Percentiles rank a stretch among this genome's conserved stretches.
Evolutionary conservation across 2,113 vertebrate species (phyloP).

Genomic region (Pelecanus crispus): DNA sequence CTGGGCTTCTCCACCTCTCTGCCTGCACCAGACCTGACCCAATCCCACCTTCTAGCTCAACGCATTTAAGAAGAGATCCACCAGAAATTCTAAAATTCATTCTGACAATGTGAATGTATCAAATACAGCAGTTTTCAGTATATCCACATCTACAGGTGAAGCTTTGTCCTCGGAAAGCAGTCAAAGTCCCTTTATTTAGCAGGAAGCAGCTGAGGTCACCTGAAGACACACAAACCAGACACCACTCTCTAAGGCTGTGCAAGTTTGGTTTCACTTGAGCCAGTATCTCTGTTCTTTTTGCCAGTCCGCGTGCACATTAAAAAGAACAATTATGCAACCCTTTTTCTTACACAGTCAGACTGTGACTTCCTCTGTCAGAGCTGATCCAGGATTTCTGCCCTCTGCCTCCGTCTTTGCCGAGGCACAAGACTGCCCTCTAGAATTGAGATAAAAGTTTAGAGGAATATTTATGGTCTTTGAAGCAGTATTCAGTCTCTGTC

Average conservation of each 20-base stretch:
- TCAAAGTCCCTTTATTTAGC: not conserved
- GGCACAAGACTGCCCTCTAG: not conserved
- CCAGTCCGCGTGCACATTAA: not conserved
- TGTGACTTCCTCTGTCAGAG: not conserved
- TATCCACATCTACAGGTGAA: not conserved
- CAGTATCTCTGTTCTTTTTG: not conserved
- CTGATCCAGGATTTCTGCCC: not conserved
- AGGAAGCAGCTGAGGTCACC: not conserved
- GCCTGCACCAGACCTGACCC: not conserved
- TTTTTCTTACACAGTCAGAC: not conserved
- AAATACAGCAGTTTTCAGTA: not conserved
- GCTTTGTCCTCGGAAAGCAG: not conserved
- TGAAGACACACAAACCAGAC: not conserved
- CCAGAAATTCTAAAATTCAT: not conserved
- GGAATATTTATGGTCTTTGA: not conserved
- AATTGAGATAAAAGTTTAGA: not conserved
- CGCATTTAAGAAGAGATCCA: not conserved
- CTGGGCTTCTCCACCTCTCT: not conserved
- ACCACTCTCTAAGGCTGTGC: not conserved
- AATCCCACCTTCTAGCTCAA: not conserved
- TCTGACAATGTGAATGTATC: not conserved
- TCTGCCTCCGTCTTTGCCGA: not conserved
- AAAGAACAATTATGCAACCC: not conserved
- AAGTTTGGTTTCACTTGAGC: not conserved
- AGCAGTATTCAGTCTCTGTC: not conserved